These are phyloP conservation scores for Aphis craccivora DNA, from an alignment of 1,140 invertebrate genomes.

Conservation along the genomic window DNA sequence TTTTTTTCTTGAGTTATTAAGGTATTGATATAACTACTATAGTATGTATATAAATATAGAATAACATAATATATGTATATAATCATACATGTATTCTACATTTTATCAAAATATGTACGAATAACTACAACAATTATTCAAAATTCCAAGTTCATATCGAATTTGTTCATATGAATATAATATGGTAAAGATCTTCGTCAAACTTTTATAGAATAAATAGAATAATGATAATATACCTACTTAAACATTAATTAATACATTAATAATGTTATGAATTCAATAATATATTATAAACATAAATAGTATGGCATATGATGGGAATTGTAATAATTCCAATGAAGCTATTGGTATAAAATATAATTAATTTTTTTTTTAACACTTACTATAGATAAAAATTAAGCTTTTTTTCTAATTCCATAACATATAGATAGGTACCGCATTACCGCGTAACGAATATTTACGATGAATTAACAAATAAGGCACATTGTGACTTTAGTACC, in stretches of 20 bases:
- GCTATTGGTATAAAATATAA: not conserved
- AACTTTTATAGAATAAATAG: not conserved
- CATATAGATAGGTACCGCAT: not conserved
- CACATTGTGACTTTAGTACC: not conserved
- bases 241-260: not conserved
- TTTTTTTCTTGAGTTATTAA: constrained; percentile 16
- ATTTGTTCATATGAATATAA: not conserved
- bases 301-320: too few species aligned
- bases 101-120: not conserved
- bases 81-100: not conserved
- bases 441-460: not conserved
- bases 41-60: not conserved
- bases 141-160: not conserved
- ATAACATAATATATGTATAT: too few species aligned
- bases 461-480: not conserved
- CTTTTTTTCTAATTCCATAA: not conserved
- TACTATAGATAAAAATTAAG: not conserved
- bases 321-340: not conserved
- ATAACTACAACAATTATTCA: not conserved
- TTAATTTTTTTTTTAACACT: not conserved
- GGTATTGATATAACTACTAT: not conserved
- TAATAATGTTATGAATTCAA: not conserved
- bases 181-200: not conserved
- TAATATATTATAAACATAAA: not conserved
- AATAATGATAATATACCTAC: not conserved